Conservation (phyloP, 2,888 invertebrate genomes). For the Metallyticus violacea region DNA sequence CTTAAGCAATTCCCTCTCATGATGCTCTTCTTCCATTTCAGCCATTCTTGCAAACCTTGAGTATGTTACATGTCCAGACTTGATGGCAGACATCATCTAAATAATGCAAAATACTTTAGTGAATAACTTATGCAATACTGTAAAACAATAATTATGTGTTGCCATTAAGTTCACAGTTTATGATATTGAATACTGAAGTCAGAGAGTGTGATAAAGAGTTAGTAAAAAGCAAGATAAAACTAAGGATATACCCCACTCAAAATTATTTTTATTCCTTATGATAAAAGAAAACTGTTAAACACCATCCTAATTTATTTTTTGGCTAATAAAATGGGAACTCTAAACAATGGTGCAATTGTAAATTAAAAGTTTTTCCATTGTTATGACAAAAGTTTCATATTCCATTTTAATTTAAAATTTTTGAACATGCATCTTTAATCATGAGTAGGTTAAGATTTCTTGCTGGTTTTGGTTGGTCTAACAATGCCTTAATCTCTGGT, state of each 20-base stretch:
- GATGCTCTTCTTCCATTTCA: conserved; percentile 83
- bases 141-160: conserved; percentile 5
- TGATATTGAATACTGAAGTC: neutral
- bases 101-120: conserved; percentile 35
- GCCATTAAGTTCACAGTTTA: conserved; percentile 10
- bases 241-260: neutral
- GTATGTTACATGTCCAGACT: conserved; percentile 92
- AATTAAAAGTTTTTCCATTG: too few relatives aligned
- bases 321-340: too few relatives aligned
- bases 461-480: too few relatives aligned
- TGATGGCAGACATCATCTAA: conserved; percentile 98
- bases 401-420: too few relatives aligned
- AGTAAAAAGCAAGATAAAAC: neutral
- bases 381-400: too few relatives aligned
- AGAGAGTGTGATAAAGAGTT: neutral
- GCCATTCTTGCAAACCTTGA: conserved; percentile 94
- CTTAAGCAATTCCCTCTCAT: conserved; percentile 71
- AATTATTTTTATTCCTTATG: too few relatives aligned
- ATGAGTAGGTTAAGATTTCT: too few relatives aligned
- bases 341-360: too few relatives aligned
- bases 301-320: too few relatives aligned
- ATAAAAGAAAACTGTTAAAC: too few relatives aligned
- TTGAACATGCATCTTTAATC: too few relatives aligned
- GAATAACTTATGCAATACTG: neutral
- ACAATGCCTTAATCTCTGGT: too few relatives aligned